Evolutionary conservation across 2,797 vertebrate species (phyloP).

Genomic region (Cygnus olor): DNA sequence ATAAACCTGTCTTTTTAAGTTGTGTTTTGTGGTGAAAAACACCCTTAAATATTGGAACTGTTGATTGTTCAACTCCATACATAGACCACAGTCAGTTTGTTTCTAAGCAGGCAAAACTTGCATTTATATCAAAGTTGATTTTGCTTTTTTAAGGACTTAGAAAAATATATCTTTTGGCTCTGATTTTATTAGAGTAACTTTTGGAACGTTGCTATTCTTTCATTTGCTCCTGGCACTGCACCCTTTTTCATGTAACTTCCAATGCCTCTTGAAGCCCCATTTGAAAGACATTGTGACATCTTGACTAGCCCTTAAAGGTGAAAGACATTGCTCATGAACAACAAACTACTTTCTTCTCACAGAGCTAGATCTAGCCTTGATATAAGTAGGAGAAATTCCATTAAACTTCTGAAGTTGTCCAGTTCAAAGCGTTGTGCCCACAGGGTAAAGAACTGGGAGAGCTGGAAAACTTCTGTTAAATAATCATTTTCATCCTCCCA

Average conservation of each 20-base stretch:
- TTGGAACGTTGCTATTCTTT: neutral
- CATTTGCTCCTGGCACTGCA: neutral
- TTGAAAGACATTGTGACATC: neutral
- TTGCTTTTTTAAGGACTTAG: neutral
- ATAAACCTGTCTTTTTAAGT: slow-evolving; percentile 12
- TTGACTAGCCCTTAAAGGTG: neutral
- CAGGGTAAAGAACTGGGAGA: slow-evolving; percentile 38
- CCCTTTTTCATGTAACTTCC: neutral
- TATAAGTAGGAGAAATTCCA: slow-evolving; percentile 28
- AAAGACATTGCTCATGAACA: neutral
- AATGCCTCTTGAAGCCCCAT: neutral
- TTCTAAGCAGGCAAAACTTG: neutral
- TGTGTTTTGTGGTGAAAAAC: neutral
- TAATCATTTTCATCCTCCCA: slow-evolving; percentile 47
- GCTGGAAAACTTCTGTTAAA: slow-evolving; percentile 56
- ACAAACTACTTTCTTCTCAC: neutral
- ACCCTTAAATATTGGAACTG: neutral
- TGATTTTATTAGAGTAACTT: neutral
- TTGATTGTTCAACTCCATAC: neutral
- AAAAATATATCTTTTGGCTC: neutral
- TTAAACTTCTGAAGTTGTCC: slow-evolving; percentile 52
- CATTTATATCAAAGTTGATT: neutral
- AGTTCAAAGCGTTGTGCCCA: slow-evolving; percentile 49
- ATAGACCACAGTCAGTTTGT: neutral
- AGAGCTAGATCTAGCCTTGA: slow-evolving; percentile 9